Evolutionary conservation across 2,888 invertebrate genomes (phyloP).

Genomic region (Orchesella flavescens): DNA sequence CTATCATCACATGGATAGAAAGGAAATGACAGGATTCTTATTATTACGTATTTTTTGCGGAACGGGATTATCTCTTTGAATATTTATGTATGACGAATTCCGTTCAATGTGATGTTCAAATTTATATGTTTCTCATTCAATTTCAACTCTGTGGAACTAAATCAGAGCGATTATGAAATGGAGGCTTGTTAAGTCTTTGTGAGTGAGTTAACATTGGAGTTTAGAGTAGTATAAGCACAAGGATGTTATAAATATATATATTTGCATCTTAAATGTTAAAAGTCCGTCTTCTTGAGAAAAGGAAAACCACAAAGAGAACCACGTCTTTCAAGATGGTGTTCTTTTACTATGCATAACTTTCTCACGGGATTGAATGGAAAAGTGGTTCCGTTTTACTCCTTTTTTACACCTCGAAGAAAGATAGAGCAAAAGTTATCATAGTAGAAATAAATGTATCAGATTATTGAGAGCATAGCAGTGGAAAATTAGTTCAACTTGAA

Average conservation of each 20-base stretch:
- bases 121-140: neutral
- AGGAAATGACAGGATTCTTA: neutral
- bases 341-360: slow-evolving; percentile 39
- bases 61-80: slow-evolving; percentile 21
- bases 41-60: slow-evolving; percentile 15
- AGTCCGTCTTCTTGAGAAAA: slow-evolving; percentile 27
- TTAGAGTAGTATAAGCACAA: neutral
- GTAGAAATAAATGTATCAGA: slow-evolving; percentile 61
- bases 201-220: neutral
- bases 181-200: neutral
- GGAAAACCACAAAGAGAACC: slow-evolving; percentile 52
- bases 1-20: neutral
- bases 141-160: slow-evolving; percentile 2
- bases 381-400: neutral
- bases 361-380: slow-evolving; percentile 43
- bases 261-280: neutral
- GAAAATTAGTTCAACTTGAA: slow-evolving; percentile 55
- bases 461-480: slow-evolving; percentile 63
- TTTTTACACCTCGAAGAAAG: neutral
- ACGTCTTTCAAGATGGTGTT: slow-evolving; percentile 31
- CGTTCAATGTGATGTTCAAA: neutral
- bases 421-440: neutral
- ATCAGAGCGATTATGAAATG: slow-evolving; percentile 2
- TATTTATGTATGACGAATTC: neutral
- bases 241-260: neutral